Base-by-base conservation (phyloP, 2,797 vertebrate genomes). In the Eospalax fontanierii region DNA sequence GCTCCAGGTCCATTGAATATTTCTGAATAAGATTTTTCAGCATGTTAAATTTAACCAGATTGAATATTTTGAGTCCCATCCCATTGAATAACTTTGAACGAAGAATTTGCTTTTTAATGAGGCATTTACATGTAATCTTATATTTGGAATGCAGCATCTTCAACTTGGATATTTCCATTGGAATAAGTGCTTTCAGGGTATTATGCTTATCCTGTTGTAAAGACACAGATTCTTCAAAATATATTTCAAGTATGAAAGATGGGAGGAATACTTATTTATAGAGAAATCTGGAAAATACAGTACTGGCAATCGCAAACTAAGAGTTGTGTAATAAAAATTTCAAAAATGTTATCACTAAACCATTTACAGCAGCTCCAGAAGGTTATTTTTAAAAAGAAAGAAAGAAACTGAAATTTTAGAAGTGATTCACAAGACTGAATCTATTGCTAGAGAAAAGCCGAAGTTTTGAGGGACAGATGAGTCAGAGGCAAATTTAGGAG, bases 41-140 rank as follows among this genome's bases (percentile, higher is more conserved):
- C 54, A 22, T 75, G 78, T 82, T 93, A 95, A 96, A 87, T 96
- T 92, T 91, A 95, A 93, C 59, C 43, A 95, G 76, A 96, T 68
- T 84, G 95, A 95, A 68, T 95, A 89, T 95, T 95, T 97, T 96
- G 89, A 95, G 63, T 87, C 38, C 38, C 46, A 82, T 90, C 61
- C 81, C 57, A 93, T 63, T 91, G 95, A 97, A 96, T 92, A 95
- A 97, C 63, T 97, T 95, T 96, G 92, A 96, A 93, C 89, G 79
- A 96, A 89, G 89, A 92, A 95, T 95, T 91, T 95, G 87, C 80
- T 95, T 97, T 97, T 95, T 92, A 96, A 97, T 95, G 89, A 96
- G 50, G 38, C 89, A 95, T 96, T 97, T 97, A 91, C 87, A 96
- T 97, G 95, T 93, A 95, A 96, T 96, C 89, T 93, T 87, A 95